Percentiles rank a stretch among this genome's conserved stretches.
Conservation (phyloP, 2,113 vertebrate species). For the Meles meles region DNA sequence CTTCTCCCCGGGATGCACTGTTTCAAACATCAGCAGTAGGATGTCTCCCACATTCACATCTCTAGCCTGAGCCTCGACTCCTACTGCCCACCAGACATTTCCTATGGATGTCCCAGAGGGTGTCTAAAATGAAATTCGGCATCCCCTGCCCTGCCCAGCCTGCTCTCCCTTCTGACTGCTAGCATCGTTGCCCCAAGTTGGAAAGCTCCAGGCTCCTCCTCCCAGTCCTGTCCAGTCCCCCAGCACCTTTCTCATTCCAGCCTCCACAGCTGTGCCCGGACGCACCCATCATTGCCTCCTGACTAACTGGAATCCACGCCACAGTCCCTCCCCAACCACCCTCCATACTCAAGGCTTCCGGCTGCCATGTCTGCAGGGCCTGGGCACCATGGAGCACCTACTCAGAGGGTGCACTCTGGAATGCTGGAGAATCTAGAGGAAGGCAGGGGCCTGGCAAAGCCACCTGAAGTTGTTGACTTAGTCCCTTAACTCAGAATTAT, state of each 20-base stretch:
- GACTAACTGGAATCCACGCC: background rate
- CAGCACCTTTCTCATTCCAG: background rate
- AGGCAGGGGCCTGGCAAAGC: background rate
- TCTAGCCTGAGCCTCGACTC: background rate
- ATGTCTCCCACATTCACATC: fast-evolving
- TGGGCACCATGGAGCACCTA: background rate
- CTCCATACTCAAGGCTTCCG: background rate
- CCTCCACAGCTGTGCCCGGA: background rate
- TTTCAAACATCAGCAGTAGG: background rate
- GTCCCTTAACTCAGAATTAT: background rate
- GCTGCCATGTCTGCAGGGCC: background rate
- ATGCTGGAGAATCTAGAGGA: background rate
- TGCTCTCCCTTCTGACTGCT: background rate
- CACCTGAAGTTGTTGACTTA: background rate
- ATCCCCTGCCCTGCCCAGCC: background rate
- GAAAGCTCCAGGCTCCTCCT: background rate
- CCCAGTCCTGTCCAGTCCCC: too few species aligned
- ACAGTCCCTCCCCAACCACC: background rate
- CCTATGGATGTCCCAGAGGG: background rate
- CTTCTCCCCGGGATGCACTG: too few species aligned
- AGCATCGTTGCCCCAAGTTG: fast-evolving
- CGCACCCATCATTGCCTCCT: background rate
- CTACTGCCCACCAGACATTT: background rate
- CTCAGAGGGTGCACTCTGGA: background rate
- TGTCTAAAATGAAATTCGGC: background rate